phyloP scores from a whole-genome alignment of 2,113 vertebrate genomes.

The Hippopotamus amphibius region DNA sequence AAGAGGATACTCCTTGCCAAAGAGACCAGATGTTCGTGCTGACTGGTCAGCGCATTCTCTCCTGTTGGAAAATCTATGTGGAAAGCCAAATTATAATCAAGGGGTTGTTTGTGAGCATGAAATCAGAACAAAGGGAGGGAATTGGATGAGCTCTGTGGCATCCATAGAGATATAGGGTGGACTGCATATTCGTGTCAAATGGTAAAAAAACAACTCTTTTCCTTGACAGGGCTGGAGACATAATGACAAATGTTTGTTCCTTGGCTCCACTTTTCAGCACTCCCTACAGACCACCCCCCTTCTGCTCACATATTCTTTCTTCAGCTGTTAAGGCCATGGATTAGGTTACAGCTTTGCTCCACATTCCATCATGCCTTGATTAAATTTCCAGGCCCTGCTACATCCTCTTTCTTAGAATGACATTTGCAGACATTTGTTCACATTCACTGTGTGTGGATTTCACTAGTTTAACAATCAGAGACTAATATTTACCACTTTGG shows the following conservation, averaged over 20 bases:
- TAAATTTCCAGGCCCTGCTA: slow-evolving; percentile 77
- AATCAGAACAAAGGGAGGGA: slow-evolving; percentile 76
- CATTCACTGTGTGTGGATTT: slow-evolving; percentile 33
- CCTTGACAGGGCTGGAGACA: slow-evolving; percentile 76
- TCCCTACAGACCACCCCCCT: slow-evolving; percentile 72
- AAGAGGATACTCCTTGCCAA: slow-evolving; percentile 75
- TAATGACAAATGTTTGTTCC: slow-evolving; percentile 82
- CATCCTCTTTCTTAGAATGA: slow-evolving; percentile 73
- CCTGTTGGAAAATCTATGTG: slow-evolving; percentile 76
- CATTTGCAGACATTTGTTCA: slow-evolving; percentile 69
- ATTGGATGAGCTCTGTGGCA: slow-evolving; percentile 70
- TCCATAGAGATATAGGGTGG: slow-evolving; percentile 70
- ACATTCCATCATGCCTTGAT: slow-evolving; percentile 80
- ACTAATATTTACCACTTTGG: slow-evolving; percentile 28
- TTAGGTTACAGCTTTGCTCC: slow-evolving; percentile 73
- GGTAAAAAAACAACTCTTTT: slow-evolving; percentile 74
- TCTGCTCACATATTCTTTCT: slow-evolving; percentile 75
- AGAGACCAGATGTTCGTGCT: slow-evolving; percentile 79
- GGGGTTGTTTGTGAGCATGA: slow-evolving; percentile 79
- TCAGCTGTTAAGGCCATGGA: slow-evolving; percentile 78
- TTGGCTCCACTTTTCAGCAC: slow-evolving; percentile 73
- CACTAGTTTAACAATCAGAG: slow-evolving; percentile 18
- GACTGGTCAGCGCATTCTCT: slow-evolving; percentile 81
- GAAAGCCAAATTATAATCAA: slow-evolving; percentile 82
- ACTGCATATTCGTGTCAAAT: slow-evolving; percentile 60